Evolutionary conservation across 2,888 invertebrate species (phyloP), one percentile per base, ranked within the genome.

Genomic region (Hesperia comma): DNA sequence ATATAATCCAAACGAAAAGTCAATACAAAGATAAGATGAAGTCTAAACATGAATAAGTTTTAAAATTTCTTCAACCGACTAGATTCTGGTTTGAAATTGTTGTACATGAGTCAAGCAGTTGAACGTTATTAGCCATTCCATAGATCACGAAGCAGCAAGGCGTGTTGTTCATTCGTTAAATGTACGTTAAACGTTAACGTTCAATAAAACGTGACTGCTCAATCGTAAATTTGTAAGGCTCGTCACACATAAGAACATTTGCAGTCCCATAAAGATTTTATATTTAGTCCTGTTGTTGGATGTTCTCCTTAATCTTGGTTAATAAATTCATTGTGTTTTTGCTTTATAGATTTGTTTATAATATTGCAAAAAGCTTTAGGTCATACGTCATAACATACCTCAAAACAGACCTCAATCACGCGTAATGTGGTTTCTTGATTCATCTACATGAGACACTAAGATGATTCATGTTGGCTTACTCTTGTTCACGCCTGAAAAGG

Each of bases 101-200:
- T 0, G 19, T 19, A 6, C 19, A n/a, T 26, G 51, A 21, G 12
- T 51, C 14, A 51, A 51, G 12, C 21, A 26, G 21, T 14, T 51
- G 21, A 41, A 62, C 53, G 61, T 62, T 40, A 41, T 32, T 15
- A 6, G 43, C 41, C 62, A 54, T 43, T 62, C 17, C n/a, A 17
- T 62, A 54, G 62, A 62, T 54, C 62, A 41, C 32, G 54, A 54
- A 62, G 54, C 54, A 41, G 26, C 41, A 41, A n/a, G 10, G 46
- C 60, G 49, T 61, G 49, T 54, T 62, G 53, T 62, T 17, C 62
- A 54, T 41, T 53, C 54, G 62, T 54, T 54, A 54, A 51, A 51
- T 61, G 61, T 51, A 51, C 41, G 54, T 54, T 54, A 61, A 26
- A 62, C 41, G 41, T 62, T 54, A 51, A 62, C 40, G 54, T 62